These are phyloP conservation scores for Pseudois nayaur DNA, from an alignment of 2,113 vertebrate genomes.

Conservation along the genomic window DNA sequence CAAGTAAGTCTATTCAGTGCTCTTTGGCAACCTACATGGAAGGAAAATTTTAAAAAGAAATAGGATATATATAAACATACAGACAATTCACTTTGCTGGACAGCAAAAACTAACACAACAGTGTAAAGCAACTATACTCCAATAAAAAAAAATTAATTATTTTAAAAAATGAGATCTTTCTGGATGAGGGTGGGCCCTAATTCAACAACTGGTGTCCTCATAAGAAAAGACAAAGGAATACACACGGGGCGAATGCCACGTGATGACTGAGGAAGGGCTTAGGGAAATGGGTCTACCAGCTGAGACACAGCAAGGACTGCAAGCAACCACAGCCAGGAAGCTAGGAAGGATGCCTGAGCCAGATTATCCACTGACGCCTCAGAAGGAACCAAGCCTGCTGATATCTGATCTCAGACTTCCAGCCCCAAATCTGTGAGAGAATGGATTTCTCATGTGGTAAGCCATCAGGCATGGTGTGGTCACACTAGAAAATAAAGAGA, in stretches of 20 bases:
- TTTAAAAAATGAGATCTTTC: not conserved
- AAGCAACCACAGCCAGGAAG: accelerated
- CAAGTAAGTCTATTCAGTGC: not conserved
- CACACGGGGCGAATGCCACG: accelerated
- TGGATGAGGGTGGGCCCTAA: not conserved
- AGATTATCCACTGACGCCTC: not conserved
- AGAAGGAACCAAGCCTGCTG: not conserved
- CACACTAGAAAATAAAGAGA: not conserved
- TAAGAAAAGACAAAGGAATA: not conserved
- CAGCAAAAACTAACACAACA: not conserved
- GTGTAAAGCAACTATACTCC: not conserved
- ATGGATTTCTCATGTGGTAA: not conserved
- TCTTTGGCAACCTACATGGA: not conserved
- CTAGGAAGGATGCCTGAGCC: not conserved
- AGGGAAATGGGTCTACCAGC: not conserved
- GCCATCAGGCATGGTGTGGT: not conserved
- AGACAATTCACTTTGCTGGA: not conserved
- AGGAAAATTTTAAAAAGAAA: not conserved
- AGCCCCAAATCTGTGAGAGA: not conserved
- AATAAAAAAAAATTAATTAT: not conserved
- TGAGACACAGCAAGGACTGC: not conserved
- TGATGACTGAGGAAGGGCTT: accelerated
- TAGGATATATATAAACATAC: not conserved
- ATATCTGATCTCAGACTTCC: not conserved
- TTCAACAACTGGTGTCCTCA: not conserved